These are phyloP conservation scores for Nineta flava DNA, from an alignment of 2,888 invertebrate genomes.

Conservation along the genomic window DNA sequence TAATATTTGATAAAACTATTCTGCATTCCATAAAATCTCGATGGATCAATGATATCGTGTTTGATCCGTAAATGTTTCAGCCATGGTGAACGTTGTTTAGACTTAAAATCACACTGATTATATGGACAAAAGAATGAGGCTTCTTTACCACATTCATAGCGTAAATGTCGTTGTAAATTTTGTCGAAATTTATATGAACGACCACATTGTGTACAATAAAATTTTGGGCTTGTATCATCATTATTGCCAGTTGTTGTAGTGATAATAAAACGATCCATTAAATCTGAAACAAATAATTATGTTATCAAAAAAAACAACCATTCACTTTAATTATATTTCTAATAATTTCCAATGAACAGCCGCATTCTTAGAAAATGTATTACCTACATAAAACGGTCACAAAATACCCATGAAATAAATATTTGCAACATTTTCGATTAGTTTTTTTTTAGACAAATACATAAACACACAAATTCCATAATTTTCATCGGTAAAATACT, in stretches of 20 bases:
- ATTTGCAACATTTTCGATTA: no score
- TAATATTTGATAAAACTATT: neutral
- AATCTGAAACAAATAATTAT: neutral
- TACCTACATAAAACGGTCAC: no score
- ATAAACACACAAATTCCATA: no score
- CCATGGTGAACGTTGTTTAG: neutral
- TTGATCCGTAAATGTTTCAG: neutral
- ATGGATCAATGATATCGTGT: neutral
- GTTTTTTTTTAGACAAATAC: no score
- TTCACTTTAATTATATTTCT: neutral
- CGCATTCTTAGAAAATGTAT: no score
- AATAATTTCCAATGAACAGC: no score
- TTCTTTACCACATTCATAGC: constrained; percentile 25
- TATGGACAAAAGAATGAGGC: constrained; percentile 22
- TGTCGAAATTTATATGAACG: constrained; percentile 21
- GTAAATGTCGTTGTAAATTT: constrained; percentile 23
- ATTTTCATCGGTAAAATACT: no score
- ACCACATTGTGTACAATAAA: constrained; percentile 14
- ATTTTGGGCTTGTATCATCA: neutral
- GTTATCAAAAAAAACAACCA: neutral
- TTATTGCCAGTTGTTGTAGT: neutral
- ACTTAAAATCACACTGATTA: neutral
- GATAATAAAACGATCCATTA: neutral
- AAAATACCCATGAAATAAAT: no score
- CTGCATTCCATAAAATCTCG: neutral